Evolutionary conservation across 2,113 vertebrate species (phyloP), one percentile per base, ranked within the genome.

Genomic region (Leptobrachium ailaonicum): DNA sequence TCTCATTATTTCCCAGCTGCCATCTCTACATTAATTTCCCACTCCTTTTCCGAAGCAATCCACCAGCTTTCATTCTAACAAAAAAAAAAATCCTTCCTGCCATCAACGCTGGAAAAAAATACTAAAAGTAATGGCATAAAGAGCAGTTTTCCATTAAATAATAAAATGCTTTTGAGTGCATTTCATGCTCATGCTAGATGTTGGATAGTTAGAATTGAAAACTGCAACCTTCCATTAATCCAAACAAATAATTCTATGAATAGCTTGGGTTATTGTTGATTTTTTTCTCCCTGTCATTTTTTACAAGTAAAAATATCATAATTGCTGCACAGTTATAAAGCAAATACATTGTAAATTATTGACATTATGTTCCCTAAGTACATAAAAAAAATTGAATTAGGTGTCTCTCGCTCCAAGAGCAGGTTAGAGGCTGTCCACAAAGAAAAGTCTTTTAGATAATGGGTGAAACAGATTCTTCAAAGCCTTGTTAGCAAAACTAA

Each of bases 1-100:
- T 81, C 79, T 81, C 79, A 81, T 81, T 81, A 81, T 81, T 81
- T 81, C 79, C 67, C 79, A 81, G 79, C 79, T 75, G 79, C 72
- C 53, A 71, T 75, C 71, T 68, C 79, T 69, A 69, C 64, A 81
- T 81, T 81, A 68, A 81, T 75, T 81, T 81, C 72, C 79, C 71
- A 41, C 71, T 75, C 79, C 54, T 75, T 58, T 81, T 81, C 64
- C 79, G 67, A 75, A 41, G 79, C 79, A 41, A 80, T 75, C 71
- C 44, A 75, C 72, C 54, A 75, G 79, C 64, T 62, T 76, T 75
- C 20, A 32, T 32, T 32, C 20, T 71, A 68, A 74, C 14, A 74
- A 45, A n/a, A 64, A 80, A 75, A 67, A 80, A 75, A 80, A 62
- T 10, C 64, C 71, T 81, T 75, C 50, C 79, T 81, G 64, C 79